Evolutionary conservation across 2,888 invertebrate species (phyloP), one percentile per base, ranked within the genome.

Genomic region (Mesoligia furuncula): DNA sequence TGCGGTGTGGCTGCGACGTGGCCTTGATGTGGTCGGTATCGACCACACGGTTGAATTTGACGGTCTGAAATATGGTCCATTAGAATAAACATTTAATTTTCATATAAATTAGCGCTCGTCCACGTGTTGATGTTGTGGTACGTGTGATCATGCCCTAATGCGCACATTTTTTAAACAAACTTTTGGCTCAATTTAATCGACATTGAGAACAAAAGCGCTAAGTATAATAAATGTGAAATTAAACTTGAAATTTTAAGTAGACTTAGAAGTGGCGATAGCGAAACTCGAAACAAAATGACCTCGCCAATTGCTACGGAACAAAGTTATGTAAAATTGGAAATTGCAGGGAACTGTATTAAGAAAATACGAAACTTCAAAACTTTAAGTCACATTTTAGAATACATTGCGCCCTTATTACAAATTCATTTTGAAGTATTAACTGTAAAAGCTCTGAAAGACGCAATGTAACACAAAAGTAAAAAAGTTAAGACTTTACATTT

Each of bases 161-260:
- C 27, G 64, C 36, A 70, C 73, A 75, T 76, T 84, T 72, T 59
- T 17, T 31, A 82, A 75, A 67, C 48, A 82, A 85, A 77, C n/a
- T 85, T 82, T 45, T 54, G 27, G 39, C 62, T 73, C 24, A 68
- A 76, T 73, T 39, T 75, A 77, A 78, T 78, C 71, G 66, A 84
- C 67, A 75, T 79, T 69, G 73, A 61, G 65, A 83, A 79, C 78
- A 76, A 77, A 72, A 84, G 81, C 24, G 65, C 66, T 71, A 74
- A 81, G 77, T 78, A 48, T 80, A 85, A 88, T 84, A 82, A 89
- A 88, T 85, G 81, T 86, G 73, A 89, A 89, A 90, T 90, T 80
- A 87, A 87, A 89, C 83, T 88, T 78, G 73, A 85, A 85, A 86
- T 84, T 85, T 85, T 84, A 88, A 88, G 85, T 84, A 79, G 83